Evolutionary conservation across 2,113 vertebrate genomes (phyloP), one percentile per base, ranked within the genome.

Genomic region (Struthidea cinerea): DNA sequence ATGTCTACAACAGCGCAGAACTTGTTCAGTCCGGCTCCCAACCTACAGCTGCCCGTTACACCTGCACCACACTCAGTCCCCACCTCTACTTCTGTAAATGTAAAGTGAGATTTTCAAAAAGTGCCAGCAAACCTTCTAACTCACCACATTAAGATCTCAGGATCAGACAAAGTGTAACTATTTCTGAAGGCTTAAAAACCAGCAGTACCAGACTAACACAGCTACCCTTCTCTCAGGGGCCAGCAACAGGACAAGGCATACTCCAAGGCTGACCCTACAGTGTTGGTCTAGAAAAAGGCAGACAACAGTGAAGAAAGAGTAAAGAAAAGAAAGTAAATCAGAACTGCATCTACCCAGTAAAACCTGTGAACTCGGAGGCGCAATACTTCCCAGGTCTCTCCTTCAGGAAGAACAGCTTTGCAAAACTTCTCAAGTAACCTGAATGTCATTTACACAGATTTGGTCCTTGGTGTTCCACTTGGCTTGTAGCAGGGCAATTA

Each of bases 361-460:
- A 87, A 93, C 23, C 52, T 71, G 56, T 61, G 73, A 93, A 63
- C 60, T 67, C 18, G 32, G 52, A 91, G 33, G 35, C 15, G 22
- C 42, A 64, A 44, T 30, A 33, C 69, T 87, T 91, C 81, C 56
- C 87, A 70, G 37, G 13, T 81, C 27, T 55, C 39, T 87, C 60
- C 27, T 44, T 68, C 32, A 59, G 27, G 20, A 97, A 91, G 60
- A n/a, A 75, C 11, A 89, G 56, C 52, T 91, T 84, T 89, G 64
- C 52, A 75, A 89, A 78, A 67, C 60, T 74, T 89, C 81, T 93
- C 60, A 73, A 75, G 77, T 91, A 95, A 92, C 87, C 60, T 33
- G 30, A 84, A 89, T 33, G 64, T 59, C 56, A 63, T 91, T 95
- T 78, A 75, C 74, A 75, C 52, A 68, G 77, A 78, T 82, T 82